Conservation (phyloP, 2,113 vertebrate species). For the Pitta sordida region DNA sequence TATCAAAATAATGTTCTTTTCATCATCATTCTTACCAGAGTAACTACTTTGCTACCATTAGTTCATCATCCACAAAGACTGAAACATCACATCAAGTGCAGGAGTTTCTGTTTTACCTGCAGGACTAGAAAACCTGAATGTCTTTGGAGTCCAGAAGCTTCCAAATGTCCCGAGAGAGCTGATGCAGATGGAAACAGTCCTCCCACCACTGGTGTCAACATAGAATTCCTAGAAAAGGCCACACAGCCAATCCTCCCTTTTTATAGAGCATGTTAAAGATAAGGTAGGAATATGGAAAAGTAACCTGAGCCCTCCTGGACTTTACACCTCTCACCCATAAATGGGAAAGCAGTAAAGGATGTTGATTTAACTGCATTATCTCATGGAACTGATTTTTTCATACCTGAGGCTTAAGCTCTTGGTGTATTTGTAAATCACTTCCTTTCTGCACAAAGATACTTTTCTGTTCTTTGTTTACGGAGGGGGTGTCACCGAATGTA, state of each 20-base stretch:
- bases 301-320: conserved; percentile 65
- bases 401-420: neutral
- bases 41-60: neutral
- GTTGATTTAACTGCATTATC: conserved; percentile 5
- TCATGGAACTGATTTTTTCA: neutral
- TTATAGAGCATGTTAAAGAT: neutral
- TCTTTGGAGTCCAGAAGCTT: neutral
- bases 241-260: neutral
- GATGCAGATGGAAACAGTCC: neutral
- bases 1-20: neutral
- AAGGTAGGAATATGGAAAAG: neutral
- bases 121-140: neutral
- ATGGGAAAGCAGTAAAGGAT: conserved; percentile 8
- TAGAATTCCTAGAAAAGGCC: neutral
- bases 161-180: neutral
- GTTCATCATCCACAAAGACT: conserved; percentile 16
- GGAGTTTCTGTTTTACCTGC: conserved; percentile 35
- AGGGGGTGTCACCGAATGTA: neutral
- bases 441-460: neutral
- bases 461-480: neutral
- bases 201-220: neutral
- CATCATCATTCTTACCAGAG: neutral
- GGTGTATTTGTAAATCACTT: neutral
- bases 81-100: neutral
- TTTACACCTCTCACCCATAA: conserved; percentile 62